Base-by-base conservation (phyloP, 1,140 invertebrate genomes). In the Caenorhabditis remanei region DNA sequence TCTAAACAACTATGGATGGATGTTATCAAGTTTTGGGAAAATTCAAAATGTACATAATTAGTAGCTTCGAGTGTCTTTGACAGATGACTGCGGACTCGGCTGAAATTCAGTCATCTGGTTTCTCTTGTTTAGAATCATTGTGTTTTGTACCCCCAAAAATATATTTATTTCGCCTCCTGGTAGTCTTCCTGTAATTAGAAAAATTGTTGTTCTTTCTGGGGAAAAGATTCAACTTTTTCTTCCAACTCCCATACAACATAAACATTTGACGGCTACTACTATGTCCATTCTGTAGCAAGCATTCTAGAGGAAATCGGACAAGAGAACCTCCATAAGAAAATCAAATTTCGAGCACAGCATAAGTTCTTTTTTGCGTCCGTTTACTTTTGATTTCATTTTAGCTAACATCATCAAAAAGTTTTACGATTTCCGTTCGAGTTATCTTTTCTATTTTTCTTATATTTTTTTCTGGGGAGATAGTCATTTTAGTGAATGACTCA, bases 171-270 rank as follows among this genome's bases (percentile, higher is more conserved):
- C 41, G 41, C 46, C 61, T 43, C 40, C 65, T 71, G 40, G 65
- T 71, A 71, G 65, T 71, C 40, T 71, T 71, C 65, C 65, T 71
- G 65, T 71, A 71, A 71, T 71, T 71, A 43, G 41, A 71, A 63
- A 24, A 43, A 46, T 71, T 43, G 65, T 46, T 46, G 19, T 71
- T 46, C 41, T 2, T 13, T 65, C 13, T 11, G 14, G 56, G 16
- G 1, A 16, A n/a, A 19, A 63, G 7, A 32, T 32, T 32, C 32
- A 32, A 32, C 32, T 1, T 61, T 53, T 53, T 11, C 5, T 24
- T 19, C 21, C 16, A 32, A 19, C 41, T 46, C 4, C 65, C 14
- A 71, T 19, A 43, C 65, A 43, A 43, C 40, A 43, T 71, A 71
- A 71, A 71, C 65, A 71, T 71, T 71, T 71, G 40, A 71, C 19